Conservation (phyloP, 2,797 vertebrate genomes). For the Siniperca scherzeri region DNA sequence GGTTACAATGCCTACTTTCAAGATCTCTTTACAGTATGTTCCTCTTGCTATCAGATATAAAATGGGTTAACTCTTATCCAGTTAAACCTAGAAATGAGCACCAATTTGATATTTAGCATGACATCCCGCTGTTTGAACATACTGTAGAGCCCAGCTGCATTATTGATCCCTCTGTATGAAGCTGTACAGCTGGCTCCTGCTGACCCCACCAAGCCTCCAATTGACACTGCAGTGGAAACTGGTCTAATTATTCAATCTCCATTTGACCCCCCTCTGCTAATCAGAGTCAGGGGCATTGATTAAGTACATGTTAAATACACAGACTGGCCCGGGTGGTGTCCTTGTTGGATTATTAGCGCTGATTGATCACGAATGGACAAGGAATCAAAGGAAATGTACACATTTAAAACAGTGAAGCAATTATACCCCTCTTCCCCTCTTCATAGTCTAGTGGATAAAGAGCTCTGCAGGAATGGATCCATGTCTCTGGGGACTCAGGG, state of each 20-base stretch:
- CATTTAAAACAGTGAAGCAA: slow-evolving; percentile 51
- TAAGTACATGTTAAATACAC: slow-evolving; percentile 70
- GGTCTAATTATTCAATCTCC: slow-evolving; percentile 71
- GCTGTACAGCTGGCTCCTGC: slow-evolving; percentile 26
- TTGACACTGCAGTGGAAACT: slow-evolving; percentile 54
- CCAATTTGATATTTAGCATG: slow-evolving; percentile 4
- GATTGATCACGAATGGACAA: slow-evolving; percentile 52
- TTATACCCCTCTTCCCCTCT: slow-evolving; percentile 18
- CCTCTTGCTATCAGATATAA: not conserved
- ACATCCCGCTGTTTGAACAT: slow-evolving; percentile 24
- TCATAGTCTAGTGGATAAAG: slow-evolving; percentile 38
- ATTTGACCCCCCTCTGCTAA: slow-evolving; percentile 76
- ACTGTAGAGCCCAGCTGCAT: slow-evolving; percentile 17
- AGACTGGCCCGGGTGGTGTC: slow-evolving; percentile 45
- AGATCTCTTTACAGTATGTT: not conserved
- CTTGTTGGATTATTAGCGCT: slow-evolving; percentile 65
- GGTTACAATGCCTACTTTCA: not conserved
- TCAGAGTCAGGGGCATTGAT: slow-evolving; percentile 75
- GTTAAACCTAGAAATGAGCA: slow-evolving; percentile 31
- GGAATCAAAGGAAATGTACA: slow-evolving; percentile 64
- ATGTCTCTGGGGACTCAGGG: not conserved
- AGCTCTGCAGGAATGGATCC: slow-evolving; percentile 15
- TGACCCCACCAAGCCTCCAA: slow-evolving; percentile 56
- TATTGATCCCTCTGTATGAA: slow-evolving; percentile 68
- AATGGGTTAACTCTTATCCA: slow-evolving; percentile 2